Conservation (phyloP, 1,140 invertebrate genomes). For the Drosophila bipectinata region DNA sequence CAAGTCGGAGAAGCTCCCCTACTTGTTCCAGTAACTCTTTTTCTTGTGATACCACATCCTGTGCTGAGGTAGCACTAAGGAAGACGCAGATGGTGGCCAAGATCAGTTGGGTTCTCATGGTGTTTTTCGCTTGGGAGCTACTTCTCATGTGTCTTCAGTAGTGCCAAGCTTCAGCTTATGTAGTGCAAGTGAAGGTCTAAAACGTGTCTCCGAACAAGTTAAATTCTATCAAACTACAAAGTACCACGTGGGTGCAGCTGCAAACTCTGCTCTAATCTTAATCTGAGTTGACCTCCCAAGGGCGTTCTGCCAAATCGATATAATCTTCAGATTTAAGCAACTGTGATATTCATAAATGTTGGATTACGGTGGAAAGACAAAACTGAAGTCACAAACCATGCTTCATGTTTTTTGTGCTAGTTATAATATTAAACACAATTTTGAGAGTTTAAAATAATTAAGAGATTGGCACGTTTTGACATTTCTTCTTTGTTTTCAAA, state of each 20-base stretch:
- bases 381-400: slow-evolving; percentile 1
- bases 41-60: slow-evolving; percentile 13
- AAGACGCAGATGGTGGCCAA: slow-evolving; percentile 21
- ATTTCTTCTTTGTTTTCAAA: slow-evolving; percentile 33
- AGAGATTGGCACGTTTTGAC: slow-evolving; percentile 28
- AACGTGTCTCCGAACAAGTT: slow-evolving; percentile 18
- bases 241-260: slow-evolving; percentile 24
- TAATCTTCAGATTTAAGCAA: not conserved
- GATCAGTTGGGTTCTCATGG: slow-evolving; percentile 20
- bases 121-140: slow-evolving; percentile 13
- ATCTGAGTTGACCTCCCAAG: slow-evolving; percentile 1
- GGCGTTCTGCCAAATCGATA: not conserved
- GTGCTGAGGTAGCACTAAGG: slow-evolving; percentile 3
- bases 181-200: slow-evolving; percentile 15
- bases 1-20: slow-evolving; percentile 6
- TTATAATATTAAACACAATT: not conserved
- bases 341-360: not conserved
- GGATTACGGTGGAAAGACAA: not conserved
- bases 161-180: slow-evolving; percentile 15
- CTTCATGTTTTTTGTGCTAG: slow-evolving; percentile 2
- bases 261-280: slow-evolving; percentile 16
- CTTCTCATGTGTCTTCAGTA: not conserved
- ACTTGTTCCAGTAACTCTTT: slow-evolving; percentile 21
- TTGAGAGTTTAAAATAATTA: not conserved
- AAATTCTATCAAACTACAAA: slow-evolving; percentile 22